Evolutionary conservation across 2,888 invertebrate genomes (phyloP), one percentile per base, ranked within the genome.

Genomic region (Lasioglossum vierecki): DNA sequence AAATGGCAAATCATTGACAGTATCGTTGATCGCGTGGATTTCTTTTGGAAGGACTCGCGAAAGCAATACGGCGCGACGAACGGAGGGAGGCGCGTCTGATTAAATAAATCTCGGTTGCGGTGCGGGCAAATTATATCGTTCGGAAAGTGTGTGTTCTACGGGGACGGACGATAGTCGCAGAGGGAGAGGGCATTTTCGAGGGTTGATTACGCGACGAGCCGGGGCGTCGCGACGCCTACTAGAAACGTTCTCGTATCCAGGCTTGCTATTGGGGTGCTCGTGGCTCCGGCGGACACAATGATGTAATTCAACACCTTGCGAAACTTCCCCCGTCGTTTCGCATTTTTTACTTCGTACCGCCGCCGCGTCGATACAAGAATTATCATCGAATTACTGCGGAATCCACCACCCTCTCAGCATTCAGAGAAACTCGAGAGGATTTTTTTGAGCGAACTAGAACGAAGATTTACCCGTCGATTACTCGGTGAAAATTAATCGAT

Each of bases 271-370:
- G 91, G 92, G 91, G 90, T 91, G 89, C 89, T 91, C 84, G 86
- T n/a, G 74, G 88, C 87, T 30, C 83, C 85, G 87, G 88, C 83
- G 86, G 86, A 90, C 88, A 92, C 92, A 92, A 93, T 92, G 93
- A 93, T 91, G 94, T 93, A 94, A 94, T 89, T 89, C 88, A 93
- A 94, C 88, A 89, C 92, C 85, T 84, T 84, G 83, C 86, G 83
- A 91, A 92, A 92, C 89, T 90, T 88, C 53, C 87, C 90, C 90
- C 90, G 84, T 85, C 83, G 82, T 86, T 86, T 85, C 88, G 82
- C 87, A 86, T 87, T 88, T 87, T 88, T 87, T 80, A 84, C 60
- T 73, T 68, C 80, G 26, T 53, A 26, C 35, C 57, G 18, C 35
- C 35, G 35, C 15, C 39, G 35, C 44, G 44, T 53, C 41, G 15